A percentile compares a stretch with the other conserved stretches of the same genome.
phyloP scores from a whole-genome alignment of 2,888 invertebrate species.

The Hybos culiciformis region DNA sequence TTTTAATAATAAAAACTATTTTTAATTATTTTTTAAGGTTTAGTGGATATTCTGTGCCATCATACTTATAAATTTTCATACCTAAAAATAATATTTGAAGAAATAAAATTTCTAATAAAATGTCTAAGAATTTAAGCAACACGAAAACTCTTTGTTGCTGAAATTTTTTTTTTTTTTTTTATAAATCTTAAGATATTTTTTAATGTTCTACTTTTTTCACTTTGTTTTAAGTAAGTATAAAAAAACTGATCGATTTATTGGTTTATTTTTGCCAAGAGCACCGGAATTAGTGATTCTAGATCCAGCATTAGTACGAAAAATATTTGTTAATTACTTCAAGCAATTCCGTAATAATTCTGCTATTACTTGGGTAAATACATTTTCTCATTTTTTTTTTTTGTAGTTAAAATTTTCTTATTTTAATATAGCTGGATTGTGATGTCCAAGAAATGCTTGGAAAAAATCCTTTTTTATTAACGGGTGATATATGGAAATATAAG shows the following conservation, averaged over 20 bases:
- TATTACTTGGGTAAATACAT: neutral
- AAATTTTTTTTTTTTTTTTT: too few species aligned
- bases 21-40: too few species aligned
- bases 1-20: too few species aligned
- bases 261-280: conserved; percentile 27
- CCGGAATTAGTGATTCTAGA: conserved; percentile 32
- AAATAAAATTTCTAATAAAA: too few species aligned
- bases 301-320: conserved; percentile 26
- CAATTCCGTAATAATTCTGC: conserved; percentile 27
- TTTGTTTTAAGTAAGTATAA: conserved; percentile 24
- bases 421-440: conserved; percentile 28
- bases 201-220: too few species aligned
- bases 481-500: conserved; percentile 23
- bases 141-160: too few species aligned
- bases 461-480: conserved; percentile 23
- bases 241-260: conserved; percentile 27
- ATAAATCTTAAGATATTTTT: too few species aligned
- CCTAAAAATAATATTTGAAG: too few species aligned
- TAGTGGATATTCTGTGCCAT: too few species aligned
- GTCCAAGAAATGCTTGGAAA: conserved; percentile 35
- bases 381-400: neutral
- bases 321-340: conserved; percentile 35
- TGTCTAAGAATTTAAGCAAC: too few species aligned
- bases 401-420: neutral
- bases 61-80: too few species aligned